A percentile compares a stretch with the other conserved stretches of the same genome.
Conservation (phyloP, 2,113 vertebrate genomes). For the Cynoglossus semilaevis region DNA sequence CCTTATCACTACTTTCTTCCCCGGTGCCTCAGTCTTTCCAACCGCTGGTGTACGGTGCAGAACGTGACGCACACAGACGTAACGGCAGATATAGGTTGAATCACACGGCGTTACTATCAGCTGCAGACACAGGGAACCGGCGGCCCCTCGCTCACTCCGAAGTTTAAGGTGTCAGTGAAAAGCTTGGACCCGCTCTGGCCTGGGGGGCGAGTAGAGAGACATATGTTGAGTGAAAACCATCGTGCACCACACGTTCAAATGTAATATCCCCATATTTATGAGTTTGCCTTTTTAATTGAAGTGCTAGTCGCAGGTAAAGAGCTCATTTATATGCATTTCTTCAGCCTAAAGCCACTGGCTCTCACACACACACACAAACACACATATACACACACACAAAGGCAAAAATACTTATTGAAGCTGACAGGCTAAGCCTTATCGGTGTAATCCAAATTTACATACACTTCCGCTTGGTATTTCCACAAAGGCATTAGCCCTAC, state of each 20-base stretch:
- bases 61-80: conserved; percentile 34
- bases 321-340: conserved; percentile 71
- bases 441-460: conserved; percentile 77
- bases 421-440: conserved; percentile 63
- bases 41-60: conserved; percentile 30
- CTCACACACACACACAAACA: conserved; percentile 15
- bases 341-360: conserved; percentile 39
- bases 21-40: conserved; percentile 25
- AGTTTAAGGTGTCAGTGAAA: conserved; percentile 54
- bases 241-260: conserved; percentile 33
- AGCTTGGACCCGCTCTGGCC: conserved; percentile 28
- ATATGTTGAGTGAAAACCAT: conserved; percentile 8
- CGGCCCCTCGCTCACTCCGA: conserved; percentile 46
- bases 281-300: conserved; percentile 54
- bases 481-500: conserved; percentile 65
- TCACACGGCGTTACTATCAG: conserved; percentile 68
- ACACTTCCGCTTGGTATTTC: conserved; percentile 67
- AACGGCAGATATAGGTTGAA: conserved; percentile 54
- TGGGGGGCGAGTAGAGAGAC: conserved; percentile 16
- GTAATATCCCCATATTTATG: conserved; percentile 23
- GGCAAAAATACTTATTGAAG: conserved; percentile 68
- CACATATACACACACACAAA: conserved; percentile 55
- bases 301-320: conserved; percentile 62
- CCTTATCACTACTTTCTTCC: conserved; percentile 58
- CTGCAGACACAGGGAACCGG: conserved; percentile 42